Percentiles rank a stretch among this genome's conserved stretches.
phyloP scores from a whole-genome alignment of 2,113 vertebrate genomes.

The Bos indicus region DNA sequence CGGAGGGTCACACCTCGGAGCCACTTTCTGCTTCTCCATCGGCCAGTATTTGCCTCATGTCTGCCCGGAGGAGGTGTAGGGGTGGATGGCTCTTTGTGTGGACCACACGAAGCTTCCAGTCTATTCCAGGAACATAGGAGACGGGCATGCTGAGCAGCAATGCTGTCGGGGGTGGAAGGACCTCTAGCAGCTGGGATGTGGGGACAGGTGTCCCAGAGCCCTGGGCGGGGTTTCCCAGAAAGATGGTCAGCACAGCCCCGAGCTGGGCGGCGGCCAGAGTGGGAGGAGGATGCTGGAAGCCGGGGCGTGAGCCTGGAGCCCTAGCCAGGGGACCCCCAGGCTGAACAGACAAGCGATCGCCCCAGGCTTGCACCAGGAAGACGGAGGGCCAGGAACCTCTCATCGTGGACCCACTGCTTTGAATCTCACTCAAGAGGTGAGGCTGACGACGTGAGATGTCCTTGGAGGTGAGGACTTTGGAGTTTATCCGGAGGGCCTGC shows the following conservation, averaged over 20 bases:
- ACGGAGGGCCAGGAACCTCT: background rate
- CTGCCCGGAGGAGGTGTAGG: rapidly evolving
- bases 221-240: background rate
- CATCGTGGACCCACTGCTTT: rapidly evolving
- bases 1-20: rapidly evolving
- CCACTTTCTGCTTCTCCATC: background rate
- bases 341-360: rapidly evolving
- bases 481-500: background rate
- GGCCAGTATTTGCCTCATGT: rapidly evolving
- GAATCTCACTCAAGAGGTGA: background rate
- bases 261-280: background rate
- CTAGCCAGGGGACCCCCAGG: rapidly evolving
- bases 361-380: background rate
- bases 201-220: too few relatives aligned
- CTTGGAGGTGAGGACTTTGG: background rate
- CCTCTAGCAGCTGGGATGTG: rapidly evolving
- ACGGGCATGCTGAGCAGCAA: rapidly evolving
- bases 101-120: background rate
- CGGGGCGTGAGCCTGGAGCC: rapidly evolving
- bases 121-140: rapidly evolving
- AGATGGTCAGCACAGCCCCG: background rate
- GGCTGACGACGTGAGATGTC: rapidly evolving
- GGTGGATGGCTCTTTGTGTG: background rate
- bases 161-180: rapidly evolving
- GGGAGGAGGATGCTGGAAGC: background rate